Conservation (phyloP, 2,888 invertebrate species). For the Chrysolina americana region DNA sequence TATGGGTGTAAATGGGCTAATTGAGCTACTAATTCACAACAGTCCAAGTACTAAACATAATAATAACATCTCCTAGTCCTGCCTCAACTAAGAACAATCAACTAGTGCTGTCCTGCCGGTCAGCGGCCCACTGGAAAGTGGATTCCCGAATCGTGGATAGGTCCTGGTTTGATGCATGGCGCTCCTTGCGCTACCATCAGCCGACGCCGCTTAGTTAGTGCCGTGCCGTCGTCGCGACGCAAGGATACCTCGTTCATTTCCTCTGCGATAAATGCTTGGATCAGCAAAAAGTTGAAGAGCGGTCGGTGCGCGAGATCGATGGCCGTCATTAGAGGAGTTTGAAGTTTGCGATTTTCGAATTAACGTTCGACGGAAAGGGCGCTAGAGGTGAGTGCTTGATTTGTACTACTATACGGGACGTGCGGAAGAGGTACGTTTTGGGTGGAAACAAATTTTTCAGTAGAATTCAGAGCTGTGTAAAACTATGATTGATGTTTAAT, state of each 20-base stretch:
- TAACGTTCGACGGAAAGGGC: neutral
- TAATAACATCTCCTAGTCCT: neutral
- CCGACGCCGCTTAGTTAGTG: slow-evolving; percentile 29
- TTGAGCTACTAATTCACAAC: too few species aligned
- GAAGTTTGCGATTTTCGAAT: slow-evolving; percentile 4
- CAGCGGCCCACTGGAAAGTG: slow-evolving; percentile 5
- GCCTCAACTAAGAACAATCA: slow-evolving; percentile 21
- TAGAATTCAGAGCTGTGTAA: too few species aligned
- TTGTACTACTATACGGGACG: neutral
- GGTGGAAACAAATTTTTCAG: too few species aligned
- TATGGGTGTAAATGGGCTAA: too few species aligned
- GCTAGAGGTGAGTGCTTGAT: neutral
- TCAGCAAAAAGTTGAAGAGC: slow-evolving; percentile 10
- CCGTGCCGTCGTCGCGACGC: slow-evolving; percentile 29
- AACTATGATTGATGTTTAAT: too few species aligned
- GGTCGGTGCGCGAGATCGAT: neutral
- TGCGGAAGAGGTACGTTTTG: neutral
- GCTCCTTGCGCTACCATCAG: slow-evolving; percentile 2
- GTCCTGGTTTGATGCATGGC: slow-evolving; percentile 28
- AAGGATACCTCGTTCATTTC: slow-evolving; percentile 12
- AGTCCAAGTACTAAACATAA: too few species aligned
- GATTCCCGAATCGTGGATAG: neutral
- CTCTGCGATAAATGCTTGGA: neutral
- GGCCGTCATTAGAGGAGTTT: slow-evolving; percentile 6
- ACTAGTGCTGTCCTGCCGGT: neutral